Evolutionary conservation across 2,113 vertebrate species (phyloP).

Genomic region (Triplophysa siluroides): DNA sequence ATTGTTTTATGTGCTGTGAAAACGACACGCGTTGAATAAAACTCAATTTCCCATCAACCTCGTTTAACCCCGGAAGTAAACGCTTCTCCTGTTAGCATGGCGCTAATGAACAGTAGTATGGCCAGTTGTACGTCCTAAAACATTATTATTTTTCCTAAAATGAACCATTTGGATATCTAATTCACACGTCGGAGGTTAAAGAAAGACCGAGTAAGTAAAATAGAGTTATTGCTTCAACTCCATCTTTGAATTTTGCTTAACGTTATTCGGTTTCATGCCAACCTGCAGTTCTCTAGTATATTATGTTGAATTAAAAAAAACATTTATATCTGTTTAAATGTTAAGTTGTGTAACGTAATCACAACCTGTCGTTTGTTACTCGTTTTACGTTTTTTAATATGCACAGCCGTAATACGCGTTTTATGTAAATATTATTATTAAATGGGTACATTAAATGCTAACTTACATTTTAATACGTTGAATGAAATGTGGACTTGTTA

Average conservation of each 20-base stretch:
- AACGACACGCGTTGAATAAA: neutral
- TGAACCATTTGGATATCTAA: neutral
- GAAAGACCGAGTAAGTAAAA: neutral
- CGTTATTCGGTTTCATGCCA: neutral
- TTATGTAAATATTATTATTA: neutral
- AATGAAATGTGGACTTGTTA: no score
- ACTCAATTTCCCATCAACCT: slow-evolving; percentile 9
- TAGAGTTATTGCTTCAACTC: neutral
- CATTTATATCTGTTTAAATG: neutral
- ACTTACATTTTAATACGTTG: no score
- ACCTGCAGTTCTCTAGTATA: neutral
- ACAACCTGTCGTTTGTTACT: neutral
- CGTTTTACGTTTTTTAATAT: neutral
- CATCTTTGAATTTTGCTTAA: neutral
- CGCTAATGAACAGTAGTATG: neutral
- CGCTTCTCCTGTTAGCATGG: neutral
- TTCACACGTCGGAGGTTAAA: neutral
- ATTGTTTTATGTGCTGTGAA: neutral
- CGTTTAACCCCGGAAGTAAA: neutral
- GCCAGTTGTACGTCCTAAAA: neutral
- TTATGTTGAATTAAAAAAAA: neutral
- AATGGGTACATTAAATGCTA: no score
- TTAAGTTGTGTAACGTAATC: neutral
- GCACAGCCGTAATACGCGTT: neutral
- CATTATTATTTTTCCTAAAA: neutral